A percentile compares a stretch with the other conserved stretches of the same genome.
Evolutionary conservation across 1,140 invertebrate species (phyloP).

Genomic region (Oryzaephilus surinamensis): DNA sequence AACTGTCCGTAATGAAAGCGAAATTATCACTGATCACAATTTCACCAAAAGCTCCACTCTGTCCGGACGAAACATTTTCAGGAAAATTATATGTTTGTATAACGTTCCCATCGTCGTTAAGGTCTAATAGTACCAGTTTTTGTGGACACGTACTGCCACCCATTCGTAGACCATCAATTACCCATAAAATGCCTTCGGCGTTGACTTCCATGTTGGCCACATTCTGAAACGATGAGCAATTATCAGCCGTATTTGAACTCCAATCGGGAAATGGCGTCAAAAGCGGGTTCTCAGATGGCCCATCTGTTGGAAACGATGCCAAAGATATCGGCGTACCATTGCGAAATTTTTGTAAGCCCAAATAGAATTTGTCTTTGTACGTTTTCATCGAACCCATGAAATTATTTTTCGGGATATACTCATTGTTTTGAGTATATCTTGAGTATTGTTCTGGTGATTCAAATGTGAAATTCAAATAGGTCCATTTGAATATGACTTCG

Average conservation of each 20-base stretch:
- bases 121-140: constrained; percentile 51
- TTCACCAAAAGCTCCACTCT: constrained; percentile 48
- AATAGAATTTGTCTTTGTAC: no score
- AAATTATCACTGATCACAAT: constrained; percentile 53
- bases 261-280: constrained; percentile 56
- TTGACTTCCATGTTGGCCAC: constrained; percentile 60
- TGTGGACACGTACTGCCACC: constrained; percentile 42
- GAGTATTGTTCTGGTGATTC: no score
- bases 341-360: no score
- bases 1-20: constrained; percentile 57
- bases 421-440: no score
- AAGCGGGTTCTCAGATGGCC: constrained; percentile 39
- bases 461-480: no score
- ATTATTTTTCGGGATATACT: no score
- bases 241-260: constrained; percentile 49
- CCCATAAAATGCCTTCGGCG: constrained; percentile 62
- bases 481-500: no score
- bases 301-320: no score
- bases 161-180: constrained; percentile 51
- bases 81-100: constrained; percentile 46
- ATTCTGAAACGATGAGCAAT: constrained; percentile 55
- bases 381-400: no score
- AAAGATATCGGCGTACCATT: no score
- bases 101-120: constrained; percentile 44
- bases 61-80: constrained; percentile 37